phyloP scores from a whole-genome alignment of 2,797 vertebrate species.

The Pangasius sanitwongsei region DNA sequence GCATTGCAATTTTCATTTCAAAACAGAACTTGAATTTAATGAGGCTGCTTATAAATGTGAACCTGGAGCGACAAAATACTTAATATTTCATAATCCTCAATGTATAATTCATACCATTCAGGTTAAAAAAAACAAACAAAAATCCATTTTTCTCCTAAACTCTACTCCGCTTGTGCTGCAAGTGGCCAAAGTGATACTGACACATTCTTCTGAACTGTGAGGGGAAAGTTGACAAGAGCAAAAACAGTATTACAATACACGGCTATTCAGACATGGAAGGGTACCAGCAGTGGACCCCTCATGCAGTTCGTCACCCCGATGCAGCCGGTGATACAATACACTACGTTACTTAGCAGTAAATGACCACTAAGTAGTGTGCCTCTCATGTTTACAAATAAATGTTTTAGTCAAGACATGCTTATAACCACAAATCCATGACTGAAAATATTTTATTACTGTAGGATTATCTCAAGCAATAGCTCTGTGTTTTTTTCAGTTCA shows the following conservation, averaged over 20 bases:
- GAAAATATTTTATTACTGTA: slow-evolving; percentile 21
- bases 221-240: too few species aligned
- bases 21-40: background rate
- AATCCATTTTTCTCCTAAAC: background rate
- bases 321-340: background rate
- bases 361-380: background rate
- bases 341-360: slow-evolving; percentile 10
- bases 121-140: too few species aligned
- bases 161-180: background rate
- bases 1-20: background rate
- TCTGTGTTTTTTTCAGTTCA: slow-evolving; percentile 21
- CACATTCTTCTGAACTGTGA: too few species aligned
- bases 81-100: background rate
- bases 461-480: slow-evolving; percentile 28
- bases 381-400: background rate
- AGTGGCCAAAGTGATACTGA: background rate
- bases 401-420: background rate
- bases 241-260: background rate
- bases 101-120: background rate
- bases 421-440: background rate
- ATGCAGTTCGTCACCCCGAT: background rate
- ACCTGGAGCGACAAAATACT: background rate
- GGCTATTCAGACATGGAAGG: background rate
- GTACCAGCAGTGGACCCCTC: background rate
- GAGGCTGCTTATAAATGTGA: background rate